Evolutionary conservation across 2,888 invertebrate genomes (phyloP), one percentile per base, ranked within the genome.

Genomic region (Drosophila fungiperda): DNA sequence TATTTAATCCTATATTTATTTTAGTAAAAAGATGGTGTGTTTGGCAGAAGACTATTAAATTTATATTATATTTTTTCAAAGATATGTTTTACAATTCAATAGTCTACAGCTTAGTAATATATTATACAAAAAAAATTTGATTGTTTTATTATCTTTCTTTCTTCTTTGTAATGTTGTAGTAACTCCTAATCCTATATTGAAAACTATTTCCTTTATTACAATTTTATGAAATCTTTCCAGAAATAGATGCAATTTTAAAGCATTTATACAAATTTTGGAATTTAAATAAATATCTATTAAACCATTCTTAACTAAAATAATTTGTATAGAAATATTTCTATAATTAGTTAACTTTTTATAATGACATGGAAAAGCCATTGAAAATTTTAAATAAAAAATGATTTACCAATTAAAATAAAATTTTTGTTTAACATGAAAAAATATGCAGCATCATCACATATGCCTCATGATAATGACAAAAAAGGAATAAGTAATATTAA

Each of bases 351-450:
- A 23, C 52, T 35, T 60, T 45, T 26, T 29, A 7, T 1, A 58
- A 45, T 65, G 58, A 70, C 76, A 66, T 55, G 49, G 32, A 55
- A 65, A 45, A 54, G 48, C 40, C 32, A 42, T 32, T 65, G n/a
- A n/a, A 58, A 29, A 20, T 20, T 15, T 5, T 20, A 33, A 42
- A 36, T 9, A 23, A 23, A 40, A 55, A 54, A 26, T 32, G 42
- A 73, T 48, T 58, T 68, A 45, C 23, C 63, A 62, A 32, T 64
- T 67, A 33, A 66, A 68, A 78, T 53, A 33, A 20, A 61, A 60
- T 63, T 73, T 68, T 54, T 69, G 23, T 62, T 23, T n/a, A 29
- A 55, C 45, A 58, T 59, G 57, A 60, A 54, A 54, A 67, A 58
- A 62, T 61, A 49, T 68, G 33, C 60, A 66, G 53, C 42, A n/a